Percentiles rank a stretch among this genome's conserved stretches.
Conservation (phyloP, 2,888 invertebrate species). For the Nemotelus pantherinus region DNA sequence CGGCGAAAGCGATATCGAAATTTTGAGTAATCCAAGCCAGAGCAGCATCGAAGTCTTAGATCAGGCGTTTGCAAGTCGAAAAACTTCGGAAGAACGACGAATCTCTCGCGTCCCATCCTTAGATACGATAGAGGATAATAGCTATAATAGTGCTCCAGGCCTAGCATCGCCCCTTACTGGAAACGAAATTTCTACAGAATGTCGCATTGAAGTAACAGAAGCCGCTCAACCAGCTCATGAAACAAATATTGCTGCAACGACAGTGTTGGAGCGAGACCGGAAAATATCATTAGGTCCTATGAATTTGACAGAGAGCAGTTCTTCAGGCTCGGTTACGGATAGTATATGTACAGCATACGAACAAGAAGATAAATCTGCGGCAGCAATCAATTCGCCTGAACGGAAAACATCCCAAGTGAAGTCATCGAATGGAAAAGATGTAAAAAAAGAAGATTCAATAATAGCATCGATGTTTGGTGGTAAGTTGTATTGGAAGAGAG, state of each 20-base stretch:
- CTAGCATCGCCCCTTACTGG: background rate
- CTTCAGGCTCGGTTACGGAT: conserved; percentile 71
- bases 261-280: background rate
- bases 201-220: conserved; percentile 17
- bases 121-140: conserved; percentile 65
- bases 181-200: conserved; percentile 8
- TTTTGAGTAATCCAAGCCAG: conserved; percentile 77
- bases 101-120: conserved; percentile 64
- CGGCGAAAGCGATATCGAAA: conserved; percentile 75
- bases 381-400: conserved; percentile 20
- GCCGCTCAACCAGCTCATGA: background rate
- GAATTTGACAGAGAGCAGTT: conserved; percentile 71
- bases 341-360: conserved; percentile 72
- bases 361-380: conserved; percentile 54
- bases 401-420: background rate
- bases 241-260: background rate
- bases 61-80: conserved; percentile 59
- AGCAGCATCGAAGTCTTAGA: conserved; percentile 75
- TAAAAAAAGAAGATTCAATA: conserved; percentile 56
- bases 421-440: conserved; percentile 11
- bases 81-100: conserved; percentile 67
- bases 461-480: conserved; percentile 65
- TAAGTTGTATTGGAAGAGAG: conserved; percentile 53
- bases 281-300: conserved; percentile 29
- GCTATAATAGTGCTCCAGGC: conserved; percentile 10